Conservation (phyloP, 2,113 vertebrate species). For the Apteryx owenii region DNA sequence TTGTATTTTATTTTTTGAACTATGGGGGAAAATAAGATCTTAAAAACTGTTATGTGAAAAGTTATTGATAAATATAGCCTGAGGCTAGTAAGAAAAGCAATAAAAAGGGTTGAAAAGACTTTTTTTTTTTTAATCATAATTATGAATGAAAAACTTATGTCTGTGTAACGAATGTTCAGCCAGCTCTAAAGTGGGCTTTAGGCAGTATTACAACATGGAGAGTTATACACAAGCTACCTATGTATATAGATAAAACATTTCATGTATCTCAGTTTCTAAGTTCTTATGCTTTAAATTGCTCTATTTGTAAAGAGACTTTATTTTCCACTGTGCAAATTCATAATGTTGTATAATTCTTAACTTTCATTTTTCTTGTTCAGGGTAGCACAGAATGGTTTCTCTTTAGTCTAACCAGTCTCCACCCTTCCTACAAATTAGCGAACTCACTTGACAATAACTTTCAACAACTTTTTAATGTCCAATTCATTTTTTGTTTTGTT, state of each 20-base stretch:
- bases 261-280: neutral
- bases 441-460: neutral
- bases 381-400: neutral
- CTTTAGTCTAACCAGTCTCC: neutral
- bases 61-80: neutral
- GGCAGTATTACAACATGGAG: neutral
- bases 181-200: neutral
- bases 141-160: neutral
- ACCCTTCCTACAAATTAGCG: neutral
- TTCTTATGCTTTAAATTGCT: neutral
- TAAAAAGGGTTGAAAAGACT: neutral
- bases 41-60: neutral
- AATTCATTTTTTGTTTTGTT: neutral
- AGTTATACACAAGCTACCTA: neutral
- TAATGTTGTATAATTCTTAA: neutral
- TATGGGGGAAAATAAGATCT: neutral
- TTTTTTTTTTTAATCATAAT: neutral
- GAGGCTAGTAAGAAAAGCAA: neutral
- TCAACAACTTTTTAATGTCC: neutral
- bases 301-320: rapidly evolving
- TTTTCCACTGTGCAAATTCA: neutral
- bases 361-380: neutral
- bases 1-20: rapidly evolving
- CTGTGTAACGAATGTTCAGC: neutral
- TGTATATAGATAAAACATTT: neutral